These are phyloP conservation scores for Carollia perspicillata DNA, from an alignment of 2,113 vertebrate genomes.

Conservation along the genomic window DNA sequence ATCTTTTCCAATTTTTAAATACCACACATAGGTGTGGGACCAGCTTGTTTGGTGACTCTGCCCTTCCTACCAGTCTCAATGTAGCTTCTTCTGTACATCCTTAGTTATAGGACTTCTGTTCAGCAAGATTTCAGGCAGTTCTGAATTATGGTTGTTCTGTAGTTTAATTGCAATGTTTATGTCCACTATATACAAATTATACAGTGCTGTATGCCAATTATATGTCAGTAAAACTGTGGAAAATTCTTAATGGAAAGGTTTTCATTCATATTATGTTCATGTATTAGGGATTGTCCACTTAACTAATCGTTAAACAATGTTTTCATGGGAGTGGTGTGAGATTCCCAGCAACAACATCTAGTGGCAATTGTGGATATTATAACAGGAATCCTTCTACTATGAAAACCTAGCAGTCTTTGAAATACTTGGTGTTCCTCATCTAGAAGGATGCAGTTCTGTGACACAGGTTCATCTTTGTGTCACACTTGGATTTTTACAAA, in stretches of 20 bases:
- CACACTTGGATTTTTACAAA: background rate
- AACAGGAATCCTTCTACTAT: background rate
- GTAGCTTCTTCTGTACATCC: too few relatives aligned
- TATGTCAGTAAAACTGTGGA: background rate
- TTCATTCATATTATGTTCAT: background rate
- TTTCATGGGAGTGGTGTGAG: background rate
- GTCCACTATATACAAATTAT: too few relatives aligned
- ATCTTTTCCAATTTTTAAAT: too few relatives aligned
- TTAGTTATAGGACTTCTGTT: too few relatives aligned
- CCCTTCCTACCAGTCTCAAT: too few relatives aligned
- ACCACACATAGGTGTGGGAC: too few relatives aligned
- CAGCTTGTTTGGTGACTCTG: too few relatives aligned
- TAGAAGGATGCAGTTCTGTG: background rate
- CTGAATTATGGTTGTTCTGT: too few relatives aligned
- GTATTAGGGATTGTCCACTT: background rate
- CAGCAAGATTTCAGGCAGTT: too few relatives aligned
- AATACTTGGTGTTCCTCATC: accelerated
- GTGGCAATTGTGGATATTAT: background rate
- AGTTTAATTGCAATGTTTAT: too few relatives aligned
- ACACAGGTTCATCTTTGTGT: background rate
- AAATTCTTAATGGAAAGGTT: background rate
- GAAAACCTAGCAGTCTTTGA: accelerated
- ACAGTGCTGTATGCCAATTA: too few relatives aligned
- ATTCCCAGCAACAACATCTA: background rate
- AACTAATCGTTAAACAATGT: background rate